Evolutionary conservation across 2,888 invertebrate genomes (phyloP).

Genomic region (Rhagophthalmus giganteus): DNA sequence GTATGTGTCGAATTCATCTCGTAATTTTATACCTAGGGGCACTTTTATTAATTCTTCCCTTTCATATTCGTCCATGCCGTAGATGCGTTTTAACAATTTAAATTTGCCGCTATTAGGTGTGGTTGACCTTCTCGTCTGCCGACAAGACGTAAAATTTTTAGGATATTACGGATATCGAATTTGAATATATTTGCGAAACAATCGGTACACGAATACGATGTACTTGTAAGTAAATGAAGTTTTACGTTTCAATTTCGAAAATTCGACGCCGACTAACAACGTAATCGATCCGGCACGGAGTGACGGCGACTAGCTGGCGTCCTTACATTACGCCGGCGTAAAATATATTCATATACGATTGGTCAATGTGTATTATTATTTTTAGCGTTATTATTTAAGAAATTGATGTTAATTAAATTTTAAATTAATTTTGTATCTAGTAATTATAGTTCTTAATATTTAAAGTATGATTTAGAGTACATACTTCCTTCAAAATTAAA

Average conservation of each 20-base stretch:
- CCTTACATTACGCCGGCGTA: slow-evolving; percentile 19
- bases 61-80: slow-evolving; percentile 3
- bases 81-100: slow-evolving; percentile 1
- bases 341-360: neutral
- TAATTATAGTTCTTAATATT: too few species aligned
- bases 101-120: slow-evolving; percentile 2
- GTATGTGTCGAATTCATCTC: slow-evolving; percentile 14
- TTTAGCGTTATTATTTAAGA: too few species aligned
- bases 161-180: too few species aligned
- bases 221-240: too few species aligned
- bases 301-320: slow-evolving; percentile 10
- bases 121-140: too few species aligned
- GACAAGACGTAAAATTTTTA: neutral
- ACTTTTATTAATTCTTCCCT: slow-evolving; percentile 7
- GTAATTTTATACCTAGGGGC: slow-evolving; percentile 9
- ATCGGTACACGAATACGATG: too few species aligned
- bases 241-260: neutral
- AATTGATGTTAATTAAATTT: too few species aligned
- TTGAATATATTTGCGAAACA: too few species aligned
- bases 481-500: too few species aligned
- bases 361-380: neutral
- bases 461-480: too few species aligned
- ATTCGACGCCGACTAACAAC: neutral
- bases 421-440: too few species aligned
- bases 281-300: neutral